Base-by-base conservation (phyloP, 2,113 vertebrate genomes). In the Anolis sagrei region DNA sequence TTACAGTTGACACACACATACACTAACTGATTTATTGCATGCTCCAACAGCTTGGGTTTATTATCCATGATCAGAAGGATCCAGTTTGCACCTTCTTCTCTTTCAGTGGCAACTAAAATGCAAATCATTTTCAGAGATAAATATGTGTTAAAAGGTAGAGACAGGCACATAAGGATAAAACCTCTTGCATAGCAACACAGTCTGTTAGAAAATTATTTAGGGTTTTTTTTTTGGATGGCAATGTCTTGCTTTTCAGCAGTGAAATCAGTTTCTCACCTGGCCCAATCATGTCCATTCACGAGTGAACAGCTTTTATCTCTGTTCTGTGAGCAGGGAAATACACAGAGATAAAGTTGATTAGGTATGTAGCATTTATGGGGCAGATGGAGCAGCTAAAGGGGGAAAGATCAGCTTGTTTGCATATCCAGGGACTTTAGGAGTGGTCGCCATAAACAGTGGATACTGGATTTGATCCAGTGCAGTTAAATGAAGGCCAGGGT, bases 261-360 rank as follows among this genome's bases (percentile, higher is more conserved):
- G 9, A 75, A 75, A 49, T 49, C 82, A 66, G 61, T 29, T 84
- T 66, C 21, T 64, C 39, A 16, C 36, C 29, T 49, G 82, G 23
- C 61, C 27, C 34, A 48, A 8, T 78, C 7, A 2, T 78, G 34
- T 70, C 27, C 32, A 0, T 79, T 85, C 49, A 85, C 21, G 51
- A 61, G 16, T 72, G 76, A 78, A 51, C 49, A 69, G 32, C 32
- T 78, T 85, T 78, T 69, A 85, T 70, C 76, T 85, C 25, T 69
- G 64, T 34, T 70, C 32, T 36, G 64, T 19, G 18, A 74, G 27
- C 74, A 83, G 70, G 54, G 70, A 75, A 74, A 83, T 83, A 62
- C 58, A 44, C 81, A 75, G 34, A 44, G 39, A 62, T 83, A 75
- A 36, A 83, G 70, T 75, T 75, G 49, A 44, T 62, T 44, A 78